Base-by-base conservation (phyloP, 2,888 invertebrate species). In the Octodonta nipae region DNA sequence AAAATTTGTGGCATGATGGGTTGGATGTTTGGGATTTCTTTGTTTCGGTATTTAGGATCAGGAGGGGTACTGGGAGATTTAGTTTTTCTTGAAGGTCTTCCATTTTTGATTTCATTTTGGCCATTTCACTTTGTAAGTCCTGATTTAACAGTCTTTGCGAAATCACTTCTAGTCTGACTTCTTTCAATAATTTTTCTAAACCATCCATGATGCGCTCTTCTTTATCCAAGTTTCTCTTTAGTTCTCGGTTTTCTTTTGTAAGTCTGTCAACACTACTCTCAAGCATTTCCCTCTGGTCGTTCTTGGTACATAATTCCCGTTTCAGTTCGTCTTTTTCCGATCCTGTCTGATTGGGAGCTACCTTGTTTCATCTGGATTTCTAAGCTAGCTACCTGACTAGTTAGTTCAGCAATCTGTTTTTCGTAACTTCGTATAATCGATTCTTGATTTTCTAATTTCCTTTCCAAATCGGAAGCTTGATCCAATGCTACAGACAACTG, bases 281-380 rank as follows among this genome's bases (percentile, higher is more conserved):
- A n/a, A n/a, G 67, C 52, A 64, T 61, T 11, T 49, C 43, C 43
- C 58, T 61, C 33, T 58, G 45, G 4, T 60, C 59, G 22, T 68
- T 67, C 36, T 66, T 62, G 35, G 70, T 68, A 8, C 61, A 37
- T 14, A 51, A 49, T 39, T 73, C 70, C n/a, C 66, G 63, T 42
- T 66, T 58, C 2, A 76, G 56, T 56, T 68, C 66, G 48, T 79
- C 71, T 54, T 78, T 74, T 63, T 82, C 69, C n/a, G n/a, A n/a
- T n/a, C n/a, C n/a, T n/a, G n/a, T n/a, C n/a, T n/a, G n/a, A n/a
- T 39, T 70, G 71, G 25, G 71, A 70, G 34, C 63, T 65, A 33
- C 72, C 59, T 43, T 73, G 71, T 11, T 70, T 68, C 35, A 76
- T 60, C 47, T 83, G 76, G 3, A 67, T 62, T 60, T 83, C 77